phyloP scores from a whole-genome alignment of 2,888 invertebrate species.

The Pachycephus smyrnensis region DNA sequence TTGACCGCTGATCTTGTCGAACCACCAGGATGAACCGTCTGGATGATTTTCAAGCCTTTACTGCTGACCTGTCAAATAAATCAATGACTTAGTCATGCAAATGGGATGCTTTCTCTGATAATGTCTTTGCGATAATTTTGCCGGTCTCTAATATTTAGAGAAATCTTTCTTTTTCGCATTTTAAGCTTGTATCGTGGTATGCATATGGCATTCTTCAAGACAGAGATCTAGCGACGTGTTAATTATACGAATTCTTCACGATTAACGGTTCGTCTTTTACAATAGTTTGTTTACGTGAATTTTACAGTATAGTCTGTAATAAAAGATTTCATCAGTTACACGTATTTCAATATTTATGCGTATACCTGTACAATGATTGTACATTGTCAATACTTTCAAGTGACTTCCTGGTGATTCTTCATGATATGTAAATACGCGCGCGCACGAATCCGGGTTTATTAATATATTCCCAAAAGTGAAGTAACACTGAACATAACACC shows the following conservation, averaged over 20 bases:
- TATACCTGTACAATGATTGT: too few relatives aligned
- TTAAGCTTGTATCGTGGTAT: neutral
- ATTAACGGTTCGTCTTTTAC: too few relatives aligned
- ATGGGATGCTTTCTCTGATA: neutral
- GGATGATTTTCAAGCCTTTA: constrained; percentile 94
- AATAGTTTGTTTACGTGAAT: neutral
- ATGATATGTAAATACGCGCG: neutral
- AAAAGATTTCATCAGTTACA: neutral
- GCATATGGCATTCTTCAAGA: neutral
- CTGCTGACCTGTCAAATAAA: constrained; percentile 76
- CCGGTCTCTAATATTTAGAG: neutral
- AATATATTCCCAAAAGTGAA: neutral
- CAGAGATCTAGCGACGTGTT: neutral
- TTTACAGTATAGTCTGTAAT: neutral
- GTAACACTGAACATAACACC: neutral
- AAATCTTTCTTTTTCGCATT: neutral
- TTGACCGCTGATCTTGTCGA: constrained; percentile 77
- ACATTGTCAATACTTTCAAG: too few relatives aligned
- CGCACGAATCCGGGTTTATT: neutral
- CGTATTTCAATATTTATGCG: neutral
- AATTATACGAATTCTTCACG: neutral
- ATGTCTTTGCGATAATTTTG: neutral
- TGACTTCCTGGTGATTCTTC: neutral
- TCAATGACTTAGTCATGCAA: neutral
- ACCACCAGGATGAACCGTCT: constrained; percentile 73